Base-by-base conservation (phyloP, 2,113 vertebrate species). In the Sitta europaea region DNA sequence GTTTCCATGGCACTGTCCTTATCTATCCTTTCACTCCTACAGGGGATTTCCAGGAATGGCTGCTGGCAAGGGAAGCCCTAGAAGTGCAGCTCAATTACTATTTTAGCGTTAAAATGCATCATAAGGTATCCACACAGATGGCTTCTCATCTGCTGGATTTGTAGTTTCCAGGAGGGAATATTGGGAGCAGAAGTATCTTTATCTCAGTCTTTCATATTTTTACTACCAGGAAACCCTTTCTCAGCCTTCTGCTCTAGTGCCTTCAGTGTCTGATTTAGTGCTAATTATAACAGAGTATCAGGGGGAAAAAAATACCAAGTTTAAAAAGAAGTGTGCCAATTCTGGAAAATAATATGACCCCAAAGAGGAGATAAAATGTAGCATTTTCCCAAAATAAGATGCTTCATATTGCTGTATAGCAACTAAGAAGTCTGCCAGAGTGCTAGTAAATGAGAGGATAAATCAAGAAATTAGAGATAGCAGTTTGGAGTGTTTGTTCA, bases 91-190 rank as follows among this genome's bases (percentile, higher is more conserved):
- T 95, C 81, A 86, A 84, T 96, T 91, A 82, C 91, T 90, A 74
- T 88, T 96, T 76, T 79, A 93, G 90, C 68, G n/a, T 90, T 95
- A 93, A 96, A 96, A 96, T 9, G 23, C 67, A 94, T 90, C 88
- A 96, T 85, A 95, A 96, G 95, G 94, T 96, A 96, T 94, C 96
- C 92, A 94, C 90, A 92, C 95, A 96, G 95, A 96, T 97, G 92
- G 94, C 92, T 96, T 91, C 93, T 94, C 95, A 95, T 97, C 92
- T 96, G 94, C 90, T 94, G 93, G 81, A 94, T 95, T 88, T 90
- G 78, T 96, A 80, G 78, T 88, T 96, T 96, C 94, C 90, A 94
- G 90, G 94, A 96, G 67, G 55, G 82, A 95, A 90, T 94, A 94
- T 23, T 80, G 86, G 75, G 91, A 97, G 63, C 16, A 19, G 93